Percentiles rank a stretch among this genome's conserved stretches.
Evolutionary conservation across 2,888 invertebrate species (phyloP).

Genomic region (Chloromyia formosa): DNA sequence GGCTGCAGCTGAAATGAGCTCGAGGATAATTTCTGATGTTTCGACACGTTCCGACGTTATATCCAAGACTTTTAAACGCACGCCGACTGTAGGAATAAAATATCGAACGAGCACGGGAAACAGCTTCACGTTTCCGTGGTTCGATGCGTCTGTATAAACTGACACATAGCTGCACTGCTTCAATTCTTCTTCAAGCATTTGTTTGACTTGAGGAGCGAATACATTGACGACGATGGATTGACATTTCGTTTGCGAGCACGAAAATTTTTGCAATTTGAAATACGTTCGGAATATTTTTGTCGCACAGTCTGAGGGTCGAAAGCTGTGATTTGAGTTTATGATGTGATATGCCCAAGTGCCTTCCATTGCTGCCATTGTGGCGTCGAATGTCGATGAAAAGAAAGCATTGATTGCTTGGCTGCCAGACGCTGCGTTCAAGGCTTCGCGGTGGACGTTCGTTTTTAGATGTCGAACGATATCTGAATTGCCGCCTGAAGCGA

Average conservation of each 20-base stretch:
- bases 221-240: constrained; percentile 46
- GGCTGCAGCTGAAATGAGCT: too few relatives aligned
- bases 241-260: constrained; percentile 47
- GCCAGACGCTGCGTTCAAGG: not conserved
- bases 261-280: constrained; percentile 48
- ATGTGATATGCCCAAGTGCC: constrained; percentile 13
- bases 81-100: not conserved
- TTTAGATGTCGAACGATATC: not conserved
- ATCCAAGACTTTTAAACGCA: not conserved
- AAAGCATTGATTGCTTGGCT: not conserved
- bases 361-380: constrained; percentile 1
- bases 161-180: constrained; percentile 44
- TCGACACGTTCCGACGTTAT: too few relatives aligned
- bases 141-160: constrained; percentile 48
- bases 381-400: not conserved
- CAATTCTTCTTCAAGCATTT: constrained; percentile 42
- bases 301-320: constrained; percentile 29
- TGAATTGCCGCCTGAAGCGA: not conserved
- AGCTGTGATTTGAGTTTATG: constrained; percentile 12
- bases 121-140: constrained; percentile 50
- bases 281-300: constrained; percentile 47
- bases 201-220: constrained; percentile 40
- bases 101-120: constrained; percentile 25
- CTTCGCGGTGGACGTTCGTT: not conserved
- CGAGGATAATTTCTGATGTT: too few relatives aligned